phyloP scores from a whole-genome alignment of 2,888 invertebrate genomes.

The Pristionchus mayeri region DNA sequence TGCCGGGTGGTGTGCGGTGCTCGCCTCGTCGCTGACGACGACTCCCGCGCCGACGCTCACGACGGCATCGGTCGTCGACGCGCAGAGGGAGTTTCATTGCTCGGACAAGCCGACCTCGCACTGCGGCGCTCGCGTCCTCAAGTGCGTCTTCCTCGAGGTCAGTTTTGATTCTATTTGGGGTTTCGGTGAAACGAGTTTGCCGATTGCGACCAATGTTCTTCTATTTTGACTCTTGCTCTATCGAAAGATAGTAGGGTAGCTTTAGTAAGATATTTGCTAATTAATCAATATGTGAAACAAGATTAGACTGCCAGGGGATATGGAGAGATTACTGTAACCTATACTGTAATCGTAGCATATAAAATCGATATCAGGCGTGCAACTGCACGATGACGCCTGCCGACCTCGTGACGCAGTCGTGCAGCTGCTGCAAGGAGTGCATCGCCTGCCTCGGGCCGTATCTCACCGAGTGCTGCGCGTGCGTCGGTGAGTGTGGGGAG shows the following conservation, averaged over 20 bases:
- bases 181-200: too few species aligned
- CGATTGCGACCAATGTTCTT: too few species aligned
- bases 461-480: slow-evolving; percentile 95
- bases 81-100: slow-evolving; percentile 39
- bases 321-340: too few species aligned
- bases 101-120: slow-evolving; percentile 79
- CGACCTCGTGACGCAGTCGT: slow-evolving; percentile 82
- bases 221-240: neutral
- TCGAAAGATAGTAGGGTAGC: too few species aligned
- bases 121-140: slow-evolving; percentile 94
- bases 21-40: neutral
- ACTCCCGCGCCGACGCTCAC: slow-evolving; percentile 41
- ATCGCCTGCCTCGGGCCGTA: slow-evolving; percentile 89
- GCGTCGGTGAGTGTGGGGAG: slow-evolving; percentile 89
- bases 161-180: neutral
- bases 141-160: slow-evolving; percentile 81
- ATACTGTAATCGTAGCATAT: too few species aligned
- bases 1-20: neutral
- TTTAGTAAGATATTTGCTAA: too few species aligned
- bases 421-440: slow-evolving; percentile 95
- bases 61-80: neutral
- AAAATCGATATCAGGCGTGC: slow-evolving; percentile 85
- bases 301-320: too few species aligned
- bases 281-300: too few species aligned
- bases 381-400: slow-evolving; percentile 86